phyloP scores from a whole-genome alignment of 2,888 invertebrate species.

The Heteromurus nitidus region DNA sequence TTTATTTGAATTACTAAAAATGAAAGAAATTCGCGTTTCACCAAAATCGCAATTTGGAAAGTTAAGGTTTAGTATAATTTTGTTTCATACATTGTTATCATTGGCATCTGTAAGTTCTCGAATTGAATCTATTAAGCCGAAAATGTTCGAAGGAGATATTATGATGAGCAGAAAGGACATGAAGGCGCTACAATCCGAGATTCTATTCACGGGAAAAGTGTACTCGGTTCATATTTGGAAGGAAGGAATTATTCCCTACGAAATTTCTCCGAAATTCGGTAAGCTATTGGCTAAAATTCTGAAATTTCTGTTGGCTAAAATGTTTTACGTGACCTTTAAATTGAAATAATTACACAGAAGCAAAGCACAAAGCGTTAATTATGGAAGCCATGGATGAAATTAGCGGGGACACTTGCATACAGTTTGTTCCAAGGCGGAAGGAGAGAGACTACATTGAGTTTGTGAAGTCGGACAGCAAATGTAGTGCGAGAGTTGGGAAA shows the following conservation, averaged over 20 bases:
- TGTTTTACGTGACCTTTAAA: too few species aligned
- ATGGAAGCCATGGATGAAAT: conserved; percentile 60
- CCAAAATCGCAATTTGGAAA: too few species aligned
- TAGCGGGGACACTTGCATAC: conserved; percentile 60
- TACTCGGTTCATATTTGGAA: conserved; percentile 43
- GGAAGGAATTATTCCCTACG: conserved; percentile 45
- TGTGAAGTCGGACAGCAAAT: conserved; percentile 39
- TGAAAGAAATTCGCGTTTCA: too few species aligned
- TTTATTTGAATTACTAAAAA: too few species aligned
- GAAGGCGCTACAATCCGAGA: conserved; percentile 40
- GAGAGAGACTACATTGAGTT: conserved; percentile 51
- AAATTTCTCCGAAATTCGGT: conserved; percentile 43
- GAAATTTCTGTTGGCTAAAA: too few species aligned
- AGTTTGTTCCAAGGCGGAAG: conserved; percentile 29
- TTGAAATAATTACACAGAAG: too few species aligned
- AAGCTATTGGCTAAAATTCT: too few species aligned
- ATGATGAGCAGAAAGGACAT: conserved; percentile 40
- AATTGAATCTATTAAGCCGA: neutral
- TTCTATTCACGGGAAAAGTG: conserved; percentile 49
- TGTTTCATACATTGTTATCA: too few species aligned
- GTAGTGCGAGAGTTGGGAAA: conserved; percentile 61
- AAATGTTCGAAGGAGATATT: conserved; percentile 61
- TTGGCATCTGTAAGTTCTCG: neutral
- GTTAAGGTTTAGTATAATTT: too few species aligned
- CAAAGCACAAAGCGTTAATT: neutral